A percentile compares a stretch with the other conserved stretches of the same genome.
These are phyloP conservation scores for Protophormia terraenovae DNA, from an alignment of 2,888 invertebrate genomes.

Conservation along the genomic window DNA sequence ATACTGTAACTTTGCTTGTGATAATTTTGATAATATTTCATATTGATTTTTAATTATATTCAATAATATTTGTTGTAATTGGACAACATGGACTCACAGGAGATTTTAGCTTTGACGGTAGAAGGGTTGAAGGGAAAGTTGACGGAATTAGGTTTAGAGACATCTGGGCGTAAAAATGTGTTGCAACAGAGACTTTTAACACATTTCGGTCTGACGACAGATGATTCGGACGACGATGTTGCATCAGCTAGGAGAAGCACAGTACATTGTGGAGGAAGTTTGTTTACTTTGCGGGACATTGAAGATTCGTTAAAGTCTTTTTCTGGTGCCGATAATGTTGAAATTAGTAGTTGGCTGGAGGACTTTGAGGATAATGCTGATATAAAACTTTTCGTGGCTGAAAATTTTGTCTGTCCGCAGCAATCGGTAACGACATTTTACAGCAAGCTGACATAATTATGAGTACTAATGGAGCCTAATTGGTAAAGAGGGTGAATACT, in stretches of 20 bases:
- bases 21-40: too few species aligned
- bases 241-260: not conserved
- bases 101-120: not conserved
- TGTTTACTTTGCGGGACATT: too few species aligned
- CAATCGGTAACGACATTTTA: constrained; percentile 4
- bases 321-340: constrained; percentile 22
- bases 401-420: not conserved
- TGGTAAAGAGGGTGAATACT: not conserved
- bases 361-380: too few species aligned
- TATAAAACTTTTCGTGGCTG: not conserved
- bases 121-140: not conserved
- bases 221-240: not conserved
- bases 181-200: not conserved
- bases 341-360: too few species aligned
- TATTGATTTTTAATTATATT: too few species aligned
- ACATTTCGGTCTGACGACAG: not conserved
- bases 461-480: not conserved
- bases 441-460: not conserved
- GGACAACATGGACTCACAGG: not conserved
- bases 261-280: not conserved
- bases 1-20: too few species aligned
- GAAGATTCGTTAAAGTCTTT: constrained; percentile 22
- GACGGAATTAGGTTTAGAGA: not conserved
- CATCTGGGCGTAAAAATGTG: not conserved
- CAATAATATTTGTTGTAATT: too few species aligned